Evolutionary conservation across 2,797 vertebrate genomes (phyloP).

Genomic region (Antennarius maculatus): DNA sequence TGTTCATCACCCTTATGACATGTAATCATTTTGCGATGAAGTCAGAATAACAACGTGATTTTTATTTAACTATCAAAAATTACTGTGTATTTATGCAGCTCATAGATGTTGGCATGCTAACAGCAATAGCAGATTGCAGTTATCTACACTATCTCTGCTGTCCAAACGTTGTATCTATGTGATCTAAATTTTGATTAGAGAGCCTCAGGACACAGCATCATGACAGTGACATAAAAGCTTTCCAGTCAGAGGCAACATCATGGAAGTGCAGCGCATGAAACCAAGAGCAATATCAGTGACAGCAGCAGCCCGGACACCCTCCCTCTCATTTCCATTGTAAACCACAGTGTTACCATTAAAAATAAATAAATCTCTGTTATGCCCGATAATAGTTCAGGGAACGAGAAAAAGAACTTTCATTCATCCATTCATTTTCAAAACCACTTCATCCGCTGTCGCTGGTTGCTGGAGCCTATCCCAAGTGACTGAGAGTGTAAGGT

Average conservation of each 20-base stretch:
- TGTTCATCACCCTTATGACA: not conserved
- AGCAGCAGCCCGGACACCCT: not conserved
- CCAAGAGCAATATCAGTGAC: not conserved
- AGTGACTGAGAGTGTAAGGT: too few relatives aligned
- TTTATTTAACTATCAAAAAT: not conserved
- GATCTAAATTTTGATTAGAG: slow-evolving; percentile 16
- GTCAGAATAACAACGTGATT: slow-evolving; percentile 1
- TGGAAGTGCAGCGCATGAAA: not conserved
- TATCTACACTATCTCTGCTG: not conserved
- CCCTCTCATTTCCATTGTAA: not conserved
- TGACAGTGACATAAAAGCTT: slow-evolving; percentile 2
- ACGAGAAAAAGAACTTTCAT: too few relatives aligned
- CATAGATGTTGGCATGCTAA: slow-evolving; percentile 5
- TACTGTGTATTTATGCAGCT: slow-evolving; percentile 1
- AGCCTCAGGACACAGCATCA: accelerated
- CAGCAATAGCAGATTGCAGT: not conserved
- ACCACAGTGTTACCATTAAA: too few relatives aligned
- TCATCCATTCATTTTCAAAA: too few relatives aligned
- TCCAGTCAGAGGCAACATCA: not conserved
- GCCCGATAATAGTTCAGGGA: too few relatives aligned
- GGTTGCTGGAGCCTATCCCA: too few relatives aligned
- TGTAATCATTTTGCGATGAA: not conserved
- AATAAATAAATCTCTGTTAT: too few relatives aligned
- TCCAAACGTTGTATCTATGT: not conserved
- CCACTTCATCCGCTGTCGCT: too few relatives aligned